Evolutionary conservation across 2,888 invertebrate genomes (phyloP), one percentile per base, ranked within the genome.

Genomic region (Cerastis rubricosa): DNA sequence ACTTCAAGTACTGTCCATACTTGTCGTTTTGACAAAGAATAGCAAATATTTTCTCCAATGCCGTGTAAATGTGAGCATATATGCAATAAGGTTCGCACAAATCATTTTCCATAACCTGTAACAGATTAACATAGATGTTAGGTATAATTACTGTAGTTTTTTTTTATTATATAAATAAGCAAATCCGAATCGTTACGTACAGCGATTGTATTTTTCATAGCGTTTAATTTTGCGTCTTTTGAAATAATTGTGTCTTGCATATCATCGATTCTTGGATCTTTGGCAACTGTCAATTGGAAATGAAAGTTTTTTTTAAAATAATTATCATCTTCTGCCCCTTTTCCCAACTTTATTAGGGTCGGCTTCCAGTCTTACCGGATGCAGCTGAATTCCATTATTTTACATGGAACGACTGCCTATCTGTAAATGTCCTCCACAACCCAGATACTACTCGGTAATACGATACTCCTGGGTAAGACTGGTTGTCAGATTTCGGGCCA

Each of bases 1-100:
- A 85, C 84, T 93, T 92, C 74, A 96, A 90, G 87, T 96, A 96
- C 51, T 94, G 89, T 76, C 92, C 95, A 76, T 96, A 96, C 84
- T 95, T 96, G 14, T 91, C 92, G 83, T 96, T 96, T 90, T 96
- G 95, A 74, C 94, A 94, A 66, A 96, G 88, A 29, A 91, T 91
- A 40, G 88, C 94, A 89, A 95, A 95, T 89, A 96, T 96, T 91
- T 96, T 96, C 85, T 94, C 96, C 70, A 96, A 84, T n/a, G 96
- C 95, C 35, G 96, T 96, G 78, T 95, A 95, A 78, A 96, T 96
- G 79, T 96, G 94, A 19, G 96, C 96, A 86, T 96, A 96, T 67
- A 96, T 92, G 68, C 94, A 95, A 83, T 96, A 96, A 2, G 96
- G 96, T 85, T 96, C 96, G 79, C 95, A 95, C 9, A 95, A 90